Evolutionary conservation across 1,140 invertebrate species (phyloP).

Genomic region (Anoplophora glabripennis): DNA sequence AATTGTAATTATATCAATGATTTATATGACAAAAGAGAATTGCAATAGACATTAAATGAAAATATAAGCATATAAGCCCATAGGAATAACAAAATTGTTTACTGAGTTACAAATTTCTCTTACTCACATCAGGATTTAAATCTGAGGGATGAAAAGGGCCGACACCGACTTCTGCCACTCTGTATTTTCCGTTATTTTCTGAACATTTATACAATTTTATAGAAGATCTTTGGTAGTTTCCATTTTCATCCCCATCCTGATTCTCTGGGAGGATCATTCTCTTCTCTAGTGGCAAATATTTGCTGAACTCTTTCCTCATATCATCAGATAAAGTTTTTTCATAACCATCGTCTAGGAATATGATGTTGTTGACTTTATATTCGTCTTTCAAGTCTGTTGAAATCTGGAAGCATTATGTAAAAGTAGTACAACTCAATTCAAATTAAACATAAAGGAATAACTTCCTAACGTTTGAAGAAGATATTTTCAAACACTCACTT

Average conservation of each 20-base stretch:
- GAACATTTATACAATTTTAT: conserved; percentile 69
- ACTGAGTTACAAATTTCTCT: neutral
- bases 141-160: conserved; percentile 78
- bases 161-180: conserved; percentile 82
- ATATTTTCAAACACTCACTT: conserved; percentile 47
- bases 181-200: conserved; percentile 76
- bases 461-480: too few species aligned
- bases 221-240: conserved; percentile 44
- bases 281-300: conserved; percentile 64
- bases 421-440: conserved; percentile 17
- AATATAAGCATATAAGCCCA: too few species aligned
- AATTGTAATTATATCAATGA: too few species aligned
- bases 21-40: too few species aligned
- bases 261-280: conserved; percentile 58
- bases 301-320: conserved; percentile 66
- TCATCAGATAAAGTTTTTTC: conserved; percentile 67
- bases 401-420: conserved; percentile 44
- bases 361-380: conserved; percentile 55
- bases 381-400: conserved; percentile 49
- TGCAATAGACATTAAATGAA: too few species aligned
- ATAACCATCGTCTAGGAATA: conserved; percentile 82
- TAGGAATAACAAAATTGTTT: too few species aligned
- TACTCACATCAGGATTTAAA: conserved; percentile 66
- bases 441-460: too few species aligned
- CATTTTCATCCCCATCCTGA: conserved; percentile 44